Evolutionary conservation across 2,797 vertebrate genomes (phyloP).

Genomic region (Naso thynnoides): DNA sequence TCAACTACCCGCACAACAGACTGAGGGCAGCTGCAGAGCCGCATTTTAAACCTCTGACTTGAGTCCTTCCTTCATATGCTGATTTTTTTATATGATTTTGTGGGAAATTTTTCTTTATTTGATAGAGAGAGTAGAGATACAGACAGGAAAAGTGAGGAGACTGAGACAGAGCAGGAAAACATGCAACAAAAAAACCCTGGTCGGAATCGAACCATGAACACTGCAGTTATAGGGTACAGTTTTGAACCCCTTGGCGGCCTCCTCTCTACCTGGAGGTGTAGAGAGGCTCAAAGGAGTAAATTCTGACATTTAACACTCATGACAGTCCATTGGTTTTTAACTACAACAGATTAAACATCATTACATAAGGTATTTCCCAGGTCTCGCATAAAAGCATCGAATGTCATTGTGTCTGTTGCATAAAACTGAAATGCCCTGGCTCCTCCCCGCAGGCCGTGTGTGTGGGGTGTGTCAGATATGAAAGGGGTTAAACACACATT

Average conservation of each 20-base stretch:
- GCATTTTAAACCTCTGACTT: neutral
- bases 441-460: constrained; percentile 21
- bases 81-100: neutral
- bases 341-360: neutral
- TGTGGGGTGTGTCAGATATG: constrained; percentile 21
- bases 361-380: neutral
- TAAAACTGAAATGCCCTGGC: neutral
- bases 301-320: neutral
- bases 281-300: neutral
- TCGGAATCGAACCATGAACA: neutral
- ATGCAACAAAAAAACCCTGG: neutral
- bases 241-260: too few species aligned
- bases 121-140: neutral
- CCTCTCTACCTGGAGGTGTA: too few species aligned
- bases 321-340: neutral
- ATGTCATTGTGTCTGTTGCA: neutral
- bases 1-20: neutral
- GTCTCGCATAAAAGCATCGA: constrained; percentile 4
- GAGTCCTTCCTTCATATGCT: neutral
- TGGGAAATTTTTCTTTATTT: neutral
- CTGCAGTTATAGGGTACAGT: neutral
- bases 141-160: neutral
- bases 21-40: too few species aligned
- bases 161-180: neutral
- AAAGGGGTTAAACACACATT: constrained; percentile 60